Evolutionary conservation across 2,797 vertebrate species (phyloP).

Genomic region (Scyliorhinus canicula): DNA sequence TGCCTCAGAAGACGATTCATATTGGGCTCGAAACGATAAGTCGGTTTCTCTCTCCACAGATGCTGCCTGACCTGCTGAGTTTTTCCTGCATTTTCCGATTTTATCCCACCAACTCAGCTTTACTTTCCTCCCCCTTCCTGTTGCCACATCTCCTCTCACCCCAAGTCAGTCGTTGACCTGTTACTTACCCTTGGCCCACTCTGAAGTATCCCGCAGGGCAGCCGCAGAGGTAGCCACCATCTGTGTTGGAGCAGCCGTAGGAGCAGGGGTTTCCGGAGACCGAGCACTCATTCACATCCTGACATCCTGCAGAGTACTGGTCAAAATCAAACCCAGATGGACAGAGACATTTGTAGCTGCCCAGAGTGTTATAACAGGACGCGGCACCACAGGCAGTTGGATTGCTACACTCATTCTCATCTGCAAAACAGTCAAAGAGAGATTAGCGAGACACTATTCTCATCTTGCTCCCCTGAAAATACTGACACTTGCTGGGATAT

Average conservation of each 20-base stretch:
- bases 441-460: neutral
- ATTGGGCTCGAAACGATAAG: too few species aligned
- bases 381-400: slow-evolving; percentile 62
- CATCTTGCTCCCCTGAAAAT: too few species aligned
- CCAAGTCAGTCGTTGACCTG: too few species aligned
- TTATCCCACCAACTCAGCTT: too few species aligned
- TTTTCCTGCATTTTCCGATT: too few species aligned
- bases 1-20: too few species aligned
- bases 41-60: too few species aligned
- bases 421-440: slow-evolving; percentile 47
- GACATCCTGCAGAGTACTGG: slow-evolving; percentile 60
- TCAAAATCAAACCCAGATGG: slow-evolving; percentile 73
- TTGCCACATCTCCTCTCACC: too few species aligned
- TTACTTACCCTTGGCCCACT: slow-evolving; percentile 81
- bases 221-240: slow-evolving; percentile 70
- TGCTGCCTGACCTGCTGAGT: too few species aligned
- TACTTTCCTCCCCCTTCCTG: too few species aligned
- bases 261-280: slow-evolving; percentile 62
- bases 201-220: slow-evolving; percentile 79
- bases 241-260: slow-evolving; percentile 73
- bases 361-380: slow-evolving; percentile 75
- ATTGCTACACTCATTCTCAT: slow-evolving; percentile 71
- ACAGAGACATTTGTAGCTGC: slow-evolving; percentile 72
- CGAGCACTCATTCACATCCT: slow-evolving; percentile 71
- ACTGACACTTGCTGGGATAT: neutral